A percentile compares a stretch with the other conserved stretches of the same genome.
phyloP scores from a whole-genome alignment of 2,797 vertebrate genomes.

The Eulemur rubriventer region DNA sequence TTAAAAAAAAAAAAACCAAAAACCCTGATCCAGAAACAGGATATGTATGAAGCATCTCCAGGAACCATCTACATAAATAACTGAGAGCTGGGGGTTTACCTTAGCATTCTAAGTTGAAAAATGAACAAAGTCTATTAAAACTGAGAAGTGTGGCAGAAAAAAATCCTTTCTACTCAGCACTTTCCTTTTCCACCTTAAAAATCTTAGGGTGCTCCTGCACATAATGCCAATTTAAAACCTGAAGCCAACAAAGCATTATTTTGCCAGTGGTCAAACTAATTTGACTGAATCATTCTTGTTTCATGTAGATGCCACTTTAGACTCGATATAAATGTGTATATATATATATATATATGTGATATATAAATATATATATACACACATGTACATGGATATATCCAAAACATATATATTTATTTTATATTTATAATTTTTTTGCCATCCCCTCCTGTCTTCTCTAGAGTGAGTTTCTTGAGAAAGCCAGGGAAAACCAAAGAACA shows the following conservation, averaged over 20 bases:
- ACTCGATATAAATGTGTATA: background rate
- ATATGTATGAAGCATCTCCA: background rate
- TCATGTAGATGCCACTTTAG: background rate
- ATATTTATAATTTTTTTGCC: background rate
- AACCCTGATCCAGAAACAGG: background rate
- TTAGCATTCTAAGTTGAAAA: background rate
- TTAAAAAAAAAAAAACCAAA: background rate
- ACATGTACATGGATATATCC: background rate
- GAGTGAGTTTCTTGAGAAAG: background rate
- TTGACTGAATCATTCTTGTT: background rate
- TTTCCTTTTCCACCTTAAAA: constrained; percentile 11
- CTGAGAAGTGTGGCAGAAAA: background rate
- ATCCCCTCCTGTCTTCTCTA: background rate
- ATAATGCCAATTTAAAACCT: background rate
- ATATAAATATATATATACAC: background rate
- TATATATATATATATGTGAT: too few species aligned
- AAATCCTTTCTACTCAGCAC: background rate
- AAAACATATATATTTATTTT: background rate
- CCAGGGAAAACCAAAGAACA: background rate
- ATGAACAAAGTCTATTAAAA: background rate
- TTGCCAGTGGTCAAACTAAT: background rate
- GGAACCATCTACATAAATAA: background rate
- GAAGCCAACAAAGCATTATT: background rate
- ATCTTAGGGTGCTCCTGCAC: background rate
- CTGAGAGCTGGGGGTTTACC: background rate